A percentile compares a stretch with the other conserved stretches of the same genome.
Conservation (phyloP, 2,113 vertebrate species). For the Rhinopomastus cyanomelas region DNA sequence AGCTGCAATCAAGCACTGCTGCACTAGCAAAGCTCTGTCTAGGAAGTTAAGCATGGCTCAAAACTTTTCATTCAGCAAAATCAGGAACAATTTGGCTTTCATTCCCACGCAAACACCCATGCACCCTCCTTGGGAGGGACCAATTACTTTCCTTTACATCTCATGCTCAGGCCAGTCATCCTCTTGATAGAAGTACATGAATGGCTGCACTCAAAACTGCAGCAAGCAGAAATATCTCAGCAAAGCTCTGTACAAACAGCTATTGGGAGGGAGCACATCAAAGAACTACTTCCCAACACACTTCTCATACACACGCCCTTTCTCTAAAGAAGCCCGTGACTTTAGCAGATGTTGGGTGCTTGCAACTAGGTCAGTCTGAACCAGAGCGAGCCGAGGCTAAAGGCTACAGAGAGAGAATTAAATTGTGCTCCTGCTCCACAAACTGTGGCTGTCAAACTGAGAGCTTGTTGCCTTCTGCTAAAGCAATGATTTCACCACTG, state of each 20-base stretch:
- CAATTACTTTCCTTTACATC: constrained; percentile 56
- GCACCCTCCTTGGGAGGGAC: constrained; percentile 12
- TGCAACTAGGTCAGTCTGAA: constrained; percentile 65
- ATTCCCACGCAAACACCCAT: constrained; percentile 27
- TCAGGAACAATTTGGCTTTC: constrained; percentile 28
- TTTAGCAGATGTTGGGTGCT: constrained; percentile 49
- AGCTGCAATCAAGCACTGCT: neutral
- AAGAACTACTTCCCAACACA: neutral
- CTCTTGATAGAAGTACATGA: constrained; percentile 29
- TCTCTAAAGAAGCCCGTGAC: constrained; percentile 21
- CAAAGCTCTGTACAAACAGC: constrained; percentile 25
- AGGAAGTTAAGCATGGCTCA: neutral
- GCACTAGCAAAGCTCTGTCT: neutral
- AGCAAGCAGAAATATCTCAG: constrained; percentile 29
- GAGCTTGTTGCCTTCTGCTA: neutral
- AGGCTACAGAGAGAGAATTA: constrained; percentile 43
- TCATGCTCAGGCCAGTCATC: constrained; percentile 1
- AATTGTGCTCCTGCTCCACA: neutral
- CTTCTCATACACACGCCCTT: constrained; percentile 19
- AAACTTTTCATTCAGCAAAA: constrained; percentile 57
- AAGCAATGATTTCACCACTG: neutral
- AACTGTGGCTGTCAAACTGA: neutral
- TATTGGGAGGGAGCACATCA: neutral
- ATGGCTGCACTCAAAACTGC: constrained; percentile 40
- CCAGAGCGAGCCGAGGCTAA: neutral